Evolutionary conservation across 1,140 invertebrate genomes (phyloP), one percentile per base, ranked within the genome.

Genomic region (Drosophila equinoxialis): DNA sequence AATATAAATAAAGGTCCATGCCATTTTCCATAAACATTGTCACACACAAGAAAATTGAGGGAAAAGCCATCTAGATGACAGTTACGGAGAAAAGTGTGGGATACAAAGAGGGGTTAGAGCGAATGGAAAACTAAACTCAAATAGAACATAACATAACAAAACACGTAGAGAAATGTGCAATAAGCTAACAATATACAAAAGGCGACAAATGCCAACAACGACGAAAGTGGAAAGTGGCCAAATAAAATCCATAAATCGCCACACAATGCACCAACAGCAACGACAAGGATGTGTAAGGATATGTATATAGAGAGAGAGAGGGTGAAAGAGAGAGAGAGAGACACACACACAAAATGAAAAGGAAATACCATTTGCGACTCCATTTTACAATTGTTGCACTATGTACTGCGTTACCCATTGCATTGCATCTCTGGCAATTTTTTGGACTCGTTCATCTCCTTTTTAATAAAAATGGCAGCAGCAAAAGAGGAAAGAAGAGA

Each of bases 171-270:
- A 59, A 59, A 59, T 79, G 71, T 76, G 82, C 83, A 79, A 83
- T 87, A 86, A 86, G 79, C 83, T 67, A 85, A 83, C 76, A 87
- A 86, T 72, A 82, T 74, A 83, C 76, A 77, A 79, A 87, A 77
- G 79, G 79, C 83, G 83, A 87, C 79, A 87, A 87, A 87, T 87
- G 83, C 83, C 83, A 83, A 71, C 69, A 78, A 73, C 55, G 60
- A 73, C 55, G 60, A 74, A 60, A 70, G 71, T 82, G 79, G 82
- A 85, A 82, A 86, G 83, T 86, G 76, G 83, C 79, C 76, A 87
- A 86, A 86, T 86, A 86, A 87, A 87, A 87, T 77, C 83, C 83
- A 86, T 87, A 86, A 86, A 86, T 86, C 79, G 83, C 84, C 84
- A 77, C 69, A 85, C 82, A 85, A 86, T 85, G 83, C 75, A 73